Evolutionary conservation across 92 coral and sea anemone species (phyloP).

Genomic region (Actinostola sp.): DNA sequence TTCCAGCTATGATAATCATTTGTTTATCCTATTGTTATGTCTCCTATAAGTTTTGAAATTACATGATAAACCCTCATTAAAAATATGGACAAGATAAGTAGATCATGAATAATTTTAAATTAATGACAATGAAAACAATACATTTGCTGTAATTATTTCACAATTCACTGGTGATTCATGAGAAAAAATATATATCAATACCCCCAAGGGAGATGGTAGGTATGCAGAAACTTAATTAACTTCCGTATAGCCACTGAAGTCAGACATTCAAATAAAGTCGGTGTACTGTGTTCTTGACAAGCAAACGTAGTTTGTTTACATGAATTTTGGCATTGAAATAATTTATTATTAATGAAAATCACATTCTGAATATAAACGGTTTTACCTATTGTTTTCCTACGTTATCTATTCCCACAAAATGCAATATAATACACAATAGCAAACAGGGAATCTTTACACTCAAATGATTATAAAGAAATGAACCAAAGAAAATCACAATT

Average conservation of each 20-base stretch:
- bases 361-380: slow-evolving; percentile 13
- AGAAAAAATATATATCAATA: background rate
- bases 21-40: no score
- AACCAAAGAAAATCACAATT: no score
- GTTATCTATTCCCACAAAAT: background rate
- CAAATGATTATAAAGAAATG: no score
- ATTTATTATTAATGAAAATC: slow-evolving; percentile 33
- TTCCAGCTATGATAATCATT: no score
- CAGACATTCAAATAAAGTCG: no score
- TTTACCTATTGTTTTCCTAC: background rate
- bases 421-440: background rate
- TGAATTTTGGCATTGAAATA: slow-evolving; percentile 25
- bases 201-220: background rate
- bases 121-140: no score
- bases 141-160: background rate
- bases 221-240: background rate
- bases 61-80: no score
- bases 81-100: no score
- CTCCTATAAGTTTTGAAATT: no score
- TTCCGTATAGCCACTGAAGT: no score
- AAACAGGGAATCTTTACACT: background rate
- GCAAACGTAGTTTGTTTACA: slow-evolving; percentile 13
- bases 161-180: background rate
- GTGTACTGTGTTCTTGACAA: background rate
- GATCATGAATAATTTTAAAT: no score